phyloP scores from a whole-genome alignment of 2,888 invertebrate species.

The Gastracanthus pulcherrimus region DNA sequence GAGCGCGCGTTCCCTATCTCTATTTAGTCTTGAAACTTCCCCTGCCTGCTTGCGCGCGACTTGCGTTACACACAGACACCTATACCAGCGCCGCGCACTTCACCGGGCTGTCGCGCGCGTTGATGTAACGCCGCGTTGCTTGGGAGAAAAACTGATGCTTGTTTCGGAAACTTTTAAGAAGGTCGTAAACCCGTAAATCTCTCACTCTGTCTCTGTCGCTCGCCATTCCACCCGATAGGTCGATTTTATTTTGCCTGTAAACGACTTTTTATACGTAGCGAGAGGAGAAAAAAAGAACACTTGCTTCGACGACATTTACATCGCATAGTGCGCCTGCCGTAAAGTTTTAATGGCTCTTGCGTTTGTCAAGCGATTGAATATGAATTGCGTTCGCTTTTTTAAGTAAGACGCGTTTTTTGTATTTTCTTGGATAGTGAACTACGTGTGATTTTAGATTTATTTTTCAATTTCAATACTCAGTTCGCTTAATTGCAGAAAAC shows the following conservation, averaged over 20 bases:
- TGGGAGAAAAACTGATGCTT: neutral
- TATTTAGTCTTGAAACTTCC: constrained; percentile 22
- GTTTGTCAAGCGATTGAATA: constrained; percentile 40
- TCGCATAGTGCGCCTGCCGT: neutral
- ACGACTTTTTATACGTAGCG: neutral
- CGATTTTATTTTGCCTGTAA: constrained; percentile 12
- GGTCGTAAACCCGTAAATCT: constrained; percentile 9
- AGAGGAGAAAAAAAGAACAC: neutral
- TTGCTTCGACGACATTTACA: neutral
- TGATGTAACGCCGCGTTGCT: neutral
- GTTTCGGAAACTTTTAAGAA: constrained; percentile 14
- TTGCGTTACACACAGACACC: no score
- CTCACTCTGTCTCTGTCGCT: no score
- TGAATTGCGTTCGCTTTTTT: neutral
- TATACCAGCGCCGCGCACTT: no score
- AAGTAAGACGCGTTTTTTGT: neutral
- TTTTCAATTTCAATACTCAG: no score
- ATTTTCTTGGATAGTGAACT: neutral
- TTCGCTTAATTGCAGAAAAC: no score
- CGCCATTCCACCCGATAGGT: neutral
- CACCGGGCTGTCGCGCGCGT: neutral
- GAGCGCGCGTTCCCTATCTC: constrained; percentile 2
- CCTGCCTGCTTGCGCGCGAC: neutral
- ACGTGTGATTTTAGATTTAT: no score
- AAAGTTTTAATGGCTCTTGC: constrained; percentile 10